Evolutionary conservation across 1,140 invertebrate species (phyloP), one percentile per base, ranked within the genome.

Genomic region (Eufriesea mexicana): DNA sequence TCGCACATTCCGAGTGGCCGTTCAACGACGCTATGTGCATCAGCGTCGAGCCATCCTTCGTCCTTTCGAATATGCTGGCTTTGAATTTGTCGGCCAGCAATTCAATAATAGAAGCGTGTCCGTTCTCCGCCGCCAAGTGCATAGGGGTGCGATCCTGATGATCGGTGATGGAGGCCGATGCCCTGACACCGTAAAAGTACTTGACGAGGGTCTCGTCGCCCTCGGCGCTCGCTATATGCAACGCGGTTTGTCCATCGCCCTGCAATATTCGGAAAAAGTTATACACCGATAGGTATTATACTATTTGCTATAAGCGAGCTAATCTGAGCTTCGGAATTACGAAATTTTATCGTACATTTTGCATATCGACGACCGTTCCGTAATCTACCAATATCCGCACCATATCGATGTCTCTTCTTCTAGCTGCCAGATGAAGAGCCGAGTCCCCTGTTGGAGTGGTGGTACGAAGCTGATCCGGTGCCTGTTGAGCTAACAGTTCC

Each of bases 11-110:
- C 2, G 99, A 98, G 94, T 99, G 99, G 0, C 99, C 99, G 92
- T 98, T 98, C 64, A 98, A 94, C 0, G 98, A 99, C 0, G 99
- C 99, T 76, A 99, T 99, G 93, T 99, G 99, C 97, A 99, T 99
- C 68, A 99, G 94, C 0, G 99, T 99, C 85, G 98, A 99, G 67
- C 99, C 99, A 94, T 99, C 99, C 94, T 98, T 99, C 4, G 98
- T 99, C 84, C 98, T 95, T 93, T 98, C 98, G 92, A 98, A 97
- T 84, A 99, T 98, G 64, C 98, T 98, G 4, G 98, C 98, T 93
- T 98, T 98, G 94, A 99, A 99, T 94, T 99, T 99, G 92, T 99
- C 99, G 0, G 98, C 98, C 35, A 99, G 94, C 9, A 99, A 95
- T 92, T 99, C 99, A 18, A 99, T 99, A 82, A 99, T 97, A 49